A percentile compares a stretch with the other conserved stretches of the same genome.
Conservation (phyloP, 2,888 invertebrate species). For the Drosophila niveifrons region DNA sequence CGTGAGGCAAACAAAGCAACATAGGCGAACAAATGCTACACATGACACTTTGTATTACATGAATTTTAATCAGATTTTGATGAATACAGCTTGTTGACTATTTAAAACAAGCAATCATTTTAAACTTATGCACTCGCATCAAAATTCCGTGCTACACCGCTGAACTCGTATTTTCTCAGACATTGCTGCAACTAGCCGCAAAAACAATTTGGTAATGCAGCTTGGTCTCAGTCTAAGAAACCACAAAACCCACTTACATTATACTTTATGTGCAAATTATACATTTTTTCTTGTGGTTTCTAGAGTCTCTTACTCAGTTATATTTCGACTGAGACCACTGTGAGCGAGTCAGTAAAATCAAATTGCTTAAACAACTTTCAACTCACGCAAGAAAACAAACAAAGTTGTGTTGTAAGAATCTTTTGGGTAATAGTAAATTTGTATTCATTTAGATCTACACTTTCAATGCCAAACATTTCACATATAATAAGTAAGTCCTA, state of each 20-base stretch:
- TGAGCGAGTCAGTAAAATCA: conserved; percentile 46
- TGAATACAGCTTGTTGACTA: conserved; percentile 1
- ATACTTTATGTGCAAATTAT: conserved; percentile 67
- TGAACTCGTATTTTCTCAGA: conserved; percentile 6
- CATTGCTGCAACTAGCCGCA: conserved; percentile 30
- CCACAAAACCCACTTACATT: conserved; percentile 49
- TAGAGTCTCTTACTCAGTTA: conserved; percentile 3
- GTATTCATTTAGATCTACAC: conserved; percentile 7
- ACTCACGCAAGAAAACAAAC: conserved; percentile 55
- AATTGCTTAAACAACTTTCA: conserved; percentile 44
- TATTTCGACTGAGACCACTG: conserved; percentile 20
- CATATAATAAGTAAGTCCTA: conserved; percentile 8
- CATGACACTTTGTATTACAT: neutral
- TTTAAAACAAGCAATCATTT: neutral
- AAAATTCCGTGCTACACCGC: neutral
- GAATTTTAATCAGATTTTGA: conserved; percentile 6
- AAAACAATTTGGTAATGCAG: conserved; percentile 52
- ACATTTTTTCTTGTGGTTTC: conserved; percentile 32
- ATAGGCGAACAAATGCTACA: neutral
- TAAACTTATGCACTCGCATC: neutral
- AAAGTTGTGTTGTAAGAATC: conserved; percentile 44
- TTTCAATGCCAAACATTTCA: conserved; percentile 49
- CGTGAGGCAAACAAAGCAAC: conserved; percentile 9
- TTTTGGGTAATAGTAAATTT: conserved; percentile 13
- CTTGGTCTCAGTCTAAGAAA: conserved; percentile 1